phyloP scores from a whole-genome alignment of 37 sponge, comb jelly and placozoan species.

The Beroe ovata region DNA sequence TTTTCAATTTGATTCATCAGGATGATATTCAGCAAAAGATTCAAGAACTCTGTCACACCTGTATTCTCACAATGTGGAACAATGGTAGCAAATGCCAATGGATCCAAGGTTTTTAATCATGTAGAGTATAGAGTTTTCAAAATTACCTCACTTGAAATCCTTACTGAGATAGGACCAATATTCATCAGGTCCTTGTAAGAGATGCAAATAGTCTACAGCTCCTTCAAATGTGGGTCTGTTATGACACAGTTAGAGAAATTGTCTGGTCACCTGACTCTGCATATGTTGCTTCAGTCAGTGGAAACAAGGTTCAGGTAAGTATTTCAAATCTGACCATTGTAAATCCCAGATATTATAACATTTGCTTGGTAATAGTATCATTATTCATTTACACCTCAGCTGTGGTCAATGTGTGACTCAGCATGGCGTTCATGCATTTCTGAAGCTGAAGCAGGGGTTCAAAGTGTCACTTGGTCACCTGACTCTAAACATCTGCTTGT shows the following conservation, averaged over 20 bases:
- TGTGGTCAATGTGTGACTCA: slow-evolving; percentile 57
- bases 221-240: slow-evolving; percentile 61
- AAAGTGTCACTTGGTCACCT: slow-evolving; percentile 49
- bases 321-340: too few species aligned
- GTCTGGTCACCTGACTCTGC: slow-evolving; percentile 58
- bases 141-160: too few species aligned
- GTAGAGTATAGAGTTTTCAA: too few species aligned
- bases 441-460: slow-evolving; percentile 24
- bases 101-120: slow-evolving; percentile 6
- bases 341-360: too few species aligned
- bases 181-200: slow-evolving; percentile 11
- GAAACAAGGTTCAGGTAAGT: slow-evolving; percentile 60
- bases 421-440: slow-evolving; percentile 20
- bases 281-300: slow-evolving; percentile 28
- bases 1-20: too few species aligned
- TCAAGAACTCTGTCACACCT: slow-evolving; percentile 49
- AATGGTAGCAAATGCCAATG: slow-evolving; percentile 58
- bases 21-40: slow-evolving; percentile 63
- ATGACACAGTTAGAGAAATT: slow-evolving; percentile 35
- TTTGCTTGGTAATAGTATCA: too few species aligned
- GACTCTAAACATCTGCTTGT: slow-evolving; percentile 10
- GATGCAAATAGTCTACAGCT: slow-evolving; percentile 19
- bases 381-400: too few species aligned
- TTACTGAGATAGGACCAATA: too few species aligned
- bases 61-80: slow-evolving; percentile 38